phyloP scores from a whole-genome alignment of 2,797 vertebrate genomes.

The Oreochromis mossambicus region DNA sequence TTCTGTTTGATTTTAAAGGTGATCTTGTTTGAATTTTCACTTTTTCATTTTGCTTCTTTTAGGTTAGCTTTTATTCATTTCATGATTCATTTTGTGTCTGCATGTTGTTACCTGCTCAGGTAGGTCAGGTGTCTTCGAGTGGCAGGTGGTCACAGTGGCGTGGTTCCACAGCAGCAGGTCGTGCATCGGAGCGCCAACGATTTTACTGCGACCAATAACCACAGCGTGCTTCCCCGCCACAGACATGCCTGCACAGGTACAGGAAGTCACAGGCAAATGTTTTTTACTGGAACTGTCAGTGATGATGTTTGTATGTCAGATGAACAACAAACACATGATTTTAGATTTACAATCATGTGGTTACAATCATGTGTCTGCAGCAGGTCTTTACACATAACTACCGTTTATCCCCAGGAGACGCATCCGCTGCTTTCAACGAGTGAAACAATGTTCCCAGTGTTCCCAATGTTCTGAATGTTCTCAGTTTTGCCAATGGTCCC shows the following conservation, averaged over 20 bases:
- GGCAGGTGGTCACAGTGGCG: slow-evolving; percentile 92
- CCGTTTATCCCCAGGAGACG: background rate
- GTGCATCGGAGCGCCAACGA: slow-evolving; percentile 92
- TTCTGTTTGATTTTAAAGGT: background rate
- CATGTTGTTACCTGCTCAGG: slow-evolving; percentile 78
- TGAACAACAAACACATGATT: background rate
- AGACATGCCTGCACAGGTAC: slow-evolving; percentile 75
- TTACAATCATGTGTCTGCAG: background rate
- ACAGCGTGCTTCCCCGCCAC: slow-evolving; percentile 87
- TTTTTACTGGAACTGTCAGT: background rate
- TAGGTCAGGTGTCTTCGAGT: slow-evolving; percentile 86
- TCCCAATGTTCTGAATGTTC: background rate
- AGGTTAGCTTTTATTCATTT: background rate
- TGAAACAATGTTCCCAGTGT: background rate
- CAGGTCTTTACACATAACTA: background rate
- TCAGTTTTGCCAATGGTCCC: background rate
- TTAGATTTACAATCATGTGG: background rate
- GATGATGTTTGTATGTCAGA: background rate
- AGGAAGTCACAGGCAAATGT: background rate
- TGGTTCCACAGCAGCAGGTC: slow-evolving; percentile 93
- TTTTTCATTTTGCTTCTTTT: background rate
- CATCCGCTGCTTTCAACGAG: background rate
- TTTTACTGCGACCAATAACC: slow-evolving; percentile 93
- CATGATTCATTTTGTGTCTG: background rate
- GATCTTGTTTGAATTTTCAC: background rate